Conservation (phyloP, 2,888 invertebrate species). For the Agapostemon virescens region DNA sequence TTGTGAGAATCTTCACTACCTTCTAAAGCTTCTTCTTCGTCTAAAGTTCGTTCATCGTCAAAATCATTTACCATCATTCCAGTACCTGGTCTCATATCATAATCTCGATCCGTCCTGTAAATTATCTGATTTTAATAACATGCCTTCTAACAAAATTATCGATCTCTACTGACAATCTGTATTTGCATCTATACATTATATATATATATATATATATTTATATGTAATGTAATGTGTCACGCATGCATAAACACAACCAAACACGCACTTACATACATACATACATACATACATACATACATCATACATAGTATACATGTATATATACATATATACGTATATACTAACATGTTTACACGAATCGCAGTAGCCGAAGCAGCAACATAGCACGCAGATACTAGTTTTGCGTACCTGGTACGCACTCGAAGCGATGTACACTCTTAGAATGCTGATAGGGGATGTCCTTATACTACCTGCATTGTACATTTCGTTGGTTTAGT, state of each 20-base stretch:
- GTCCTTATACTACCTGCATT: conserved; percentile 35
- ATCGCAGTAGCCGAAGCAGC: conserved; percentile 58
- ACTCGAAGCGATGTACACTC: conserved; percentile 19
- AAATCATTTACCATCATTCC: conserved; percentile 99
- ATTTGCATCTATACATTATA: neutral
- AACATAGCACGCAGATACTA: conserved; percentile 66
- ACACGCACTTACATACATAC: no score
- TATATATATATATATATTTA: neutral
- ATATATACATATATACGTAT: neutral
- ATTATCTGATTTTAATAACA: neutral
- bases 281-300: no score
- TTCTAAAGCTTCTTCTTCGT: conserved; percentile 97
- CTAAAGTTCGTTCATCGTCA: conserved; percentile 97
- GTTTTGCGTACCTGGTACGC: conserved; percentile 20
- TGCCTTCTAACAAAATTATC: neutral
- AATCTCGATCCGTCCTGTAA: conserved; percentile 81
- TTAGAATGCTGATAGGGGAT: conserved; percentile 27
- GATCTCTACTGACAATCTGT: neutral
- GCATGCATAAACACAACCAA: no score
- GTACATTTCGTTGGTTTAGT: conserved; percentile 16
- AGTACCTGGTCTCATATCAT: conserved; percentile 93
- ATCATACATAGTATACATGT: no score
- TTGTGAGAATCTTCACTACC: conserved; percentile 93
- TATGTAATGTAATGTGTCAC: no score
- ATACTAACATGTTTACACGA: conserved; percentile 70